phyloP scores from a whole-genome alignment of 2,888 invertebrate genomes.

The Cephus spinipes region DNA sequence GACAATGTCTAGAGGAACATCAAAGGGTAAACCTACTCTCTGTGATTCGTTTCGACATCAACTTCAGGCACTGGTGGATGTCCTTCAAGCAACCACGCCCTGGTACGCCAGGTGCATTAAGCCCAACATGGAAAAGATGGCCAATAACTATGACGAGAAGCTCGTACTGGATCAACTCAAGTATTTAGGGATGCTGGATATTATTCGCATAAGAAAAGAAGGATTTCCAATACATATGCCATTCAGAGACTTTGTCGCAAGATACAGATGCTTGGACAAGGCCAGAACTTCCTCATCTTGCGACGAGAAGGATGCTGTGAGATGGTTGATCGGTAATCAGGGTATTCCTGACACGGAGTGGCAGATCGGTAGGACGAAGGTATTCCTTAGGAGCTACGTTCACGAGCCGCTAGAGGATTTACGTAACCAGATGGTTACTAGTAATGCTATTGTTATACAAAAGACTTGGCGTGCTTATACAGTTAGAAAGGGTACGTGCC shows the following conservation, averaged over 20 bases:
- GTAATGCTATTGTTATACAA: conserved; percentile 81
- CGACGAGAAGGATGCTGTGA: conserved; percentile 64
- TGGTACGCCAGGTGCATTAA: conserved; percentile 96
- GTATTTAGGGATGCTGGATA: conserved; percentile 94
- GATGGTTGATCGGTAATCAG: conserved; percentile 72
- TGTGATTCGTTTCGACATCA: conserved; percentile 91
- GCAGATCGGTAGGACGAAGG: conserved; percentile 89
- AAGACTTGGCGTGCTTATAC: conserved; percentile 78
- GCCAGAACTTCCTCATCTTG: conserved; percentile 61
- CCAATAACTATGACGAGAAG: conserved; percentile 82
- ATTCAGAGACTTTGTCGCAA: conserved; percentile 79
- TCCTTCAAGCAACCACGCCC: conserved; percentile 88
- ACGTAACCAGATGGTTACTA: conserved; percentile 76
- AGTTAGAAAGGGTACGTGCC: conserved; percentile 69
- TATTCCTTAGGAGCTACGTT: conserved; percentile 84
- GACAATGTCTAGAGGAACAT: conserved; percentile 84
- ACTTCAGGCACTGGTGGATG: conserved; percentile 88
- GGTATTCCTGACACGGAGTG: conserved; percentile 82
- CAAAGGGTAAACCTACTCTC: conserved; percentile 90
- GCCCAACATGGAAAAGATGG: conserved; percentile 86
- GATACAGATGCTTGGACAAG: conserved; percentile 79
- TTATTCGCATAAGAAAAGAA: conserved; percentile 89
- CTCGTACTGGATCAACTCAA: conserved; percentile 88
- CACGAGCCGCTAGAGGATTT: conserved; percentile 88
- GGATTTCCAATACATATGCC: conserved; percentile 90